A percentile compares a stretch with the other conserved stretches of the same genome.
Conservation (phyloP, 2,888 invertebrate species). For the Sinodicranocentrus sp. region DNA sequence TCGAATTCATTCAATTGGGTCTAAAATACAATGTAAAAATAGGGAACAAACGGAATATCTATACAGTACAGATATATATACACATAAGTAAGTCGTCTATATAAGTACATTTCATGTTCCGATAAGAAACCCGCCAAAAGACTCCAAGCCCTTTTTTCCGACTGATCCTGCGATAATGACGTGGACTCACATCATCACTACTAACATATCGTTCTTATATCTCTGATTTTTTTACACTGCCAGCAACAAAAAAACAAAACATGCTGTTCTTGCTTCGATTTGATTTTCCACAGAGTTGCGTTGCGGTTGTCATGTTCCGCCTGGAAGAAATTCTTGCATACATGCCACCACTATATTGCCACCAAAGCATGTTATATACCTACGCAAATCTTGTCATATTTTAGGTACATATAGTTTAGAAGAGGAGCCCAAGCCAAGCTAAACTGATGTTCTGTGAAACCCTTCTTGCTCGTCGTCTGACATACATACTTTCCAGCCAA, state of each 20-base stretch:
- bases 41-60: background rate
- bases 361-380: background rate
- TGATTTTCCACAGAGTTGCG: no score
- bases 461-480: no score
- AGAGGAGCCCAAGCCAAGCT: no score
- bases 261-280: background rate
- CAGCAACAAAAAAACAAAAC: slow-evolving; percentile 3
- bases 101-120: background rate
- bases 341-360: background rate
- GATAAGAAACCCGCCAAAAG: no score
- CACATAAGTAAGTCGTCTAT: background rate
- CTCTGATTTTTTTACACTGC: background rate
- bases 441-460: no score
- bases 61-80: background rate
- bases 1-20: slow-evolving; percentile 33
- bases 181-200: slow-evolving; percentile 30
- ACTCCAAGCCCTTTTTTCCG: no score
- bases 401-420: background rate
- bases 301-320: no score
- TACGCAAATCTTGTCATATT: background rate
- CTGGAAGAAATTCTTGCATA: background rate
- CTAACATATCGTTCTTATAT: background rate
- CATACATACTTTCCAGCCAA: no score
- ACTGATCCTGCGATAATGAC: slow-evolving; percentile 49
- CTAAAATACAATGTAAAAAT: slow-evolving; percentile 3